A percentile compares a stretch with the other conserved stretches of the same genome.
Conservation (phyloP, 2,113 vertebrate genomes). For the Caracal caracal region DNA sequence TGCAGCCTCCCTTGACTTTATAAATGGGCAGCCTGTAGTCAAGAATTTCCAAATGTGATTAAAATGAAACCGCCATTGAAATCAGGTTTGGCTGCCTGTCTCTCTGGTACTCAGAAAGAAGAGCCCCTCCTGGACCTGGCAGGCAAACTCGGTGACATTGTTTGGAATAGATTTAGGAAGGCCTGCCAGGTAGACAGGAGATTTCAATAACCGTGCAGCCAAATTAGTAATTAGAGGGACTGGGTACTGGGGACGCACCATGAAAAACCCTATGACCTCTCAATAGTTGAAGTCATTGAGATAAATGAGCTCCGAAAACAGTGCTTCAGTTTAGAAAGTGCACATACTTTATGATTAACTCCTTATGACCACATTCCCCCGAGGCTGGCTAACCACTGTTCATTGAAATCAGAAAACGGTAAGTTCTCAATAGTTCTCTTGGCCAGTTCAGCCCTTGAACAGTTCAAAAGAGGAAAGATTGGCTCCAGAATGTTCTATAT, state of each 20-base stretch:
- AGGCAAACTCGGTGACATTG: constrained; percentile 26
- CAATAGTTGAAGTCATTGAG: constrained; percentile 59
- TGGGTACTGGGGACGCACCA: constrained; percentile 9
- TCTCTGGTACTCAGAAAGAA: constrained; percentile 54
- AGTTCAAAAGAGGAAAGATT: not conserved
- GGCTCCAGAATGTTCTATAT: not conserved
- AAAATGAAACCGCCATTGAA: constrained; percentile 66
- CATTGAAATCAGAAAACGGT: constrained; percentile 57
- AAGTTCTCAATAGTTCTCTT: constrained; percentile 42
- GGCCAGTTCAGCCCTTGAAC: constrained; percentile 38
- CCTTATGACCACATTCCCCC: not conserved
- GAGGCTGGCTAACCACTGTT: constrained; percentile 41
- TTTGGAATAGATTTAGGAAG: constrained; percentile 73
- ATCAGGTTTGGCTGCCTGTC: not conserved
- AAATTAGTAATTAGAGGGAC: constrained; percentile 75
- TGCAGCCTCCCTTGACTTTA: not conserved
- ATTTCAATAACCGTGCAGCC: constrained; percentile 54
- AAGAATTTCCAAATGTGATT: constrained; percentile 59
- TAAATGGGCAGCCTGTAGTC: not conserved
- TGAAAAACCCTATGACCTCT: constrained; percentile 63
- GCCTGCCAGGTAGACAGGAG: constrained; percentile 67
- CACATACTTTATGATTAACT: constrained; percentile 57
- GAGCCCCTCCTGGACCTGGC: not conserved
- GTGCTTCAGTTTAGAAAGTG: constrained; percentile 33
- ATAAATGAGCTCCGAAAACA: constrained; percentile 64